Base-by-base conservation (phyloP, 2,888 invertebrate species). In the Theretra japonica region DNA sequence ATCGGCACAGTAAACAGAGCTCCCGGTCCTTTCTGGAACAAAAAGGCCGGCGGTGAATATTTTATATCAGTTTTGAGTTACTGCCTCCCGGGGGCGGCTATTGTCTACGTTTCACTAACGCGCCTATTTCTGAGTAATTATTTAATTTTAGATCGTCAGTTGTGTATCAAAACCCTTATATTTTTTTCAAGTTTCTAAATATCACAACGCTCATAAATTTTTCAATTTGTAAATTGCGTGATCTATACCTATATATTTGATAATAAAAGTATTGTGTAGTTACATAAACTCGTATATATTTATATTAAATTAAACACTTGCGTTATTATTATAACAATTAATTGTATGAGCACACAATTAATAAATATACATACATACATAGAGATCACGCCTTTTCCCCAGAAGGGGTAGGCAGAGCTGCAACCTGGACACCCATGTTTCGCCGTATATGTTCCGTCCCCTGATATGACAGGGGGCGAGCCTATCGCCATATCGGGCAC, bases 41-140 rank as follows among this genome's bases (percentile, higher is more conserved):
- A 80, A 81, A 78, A 76, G 72, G 77, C 72, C 73, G 70, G 73
- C 75, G 71, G 75, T 81, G 78, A 81, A 80, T 81, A 77, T 79
- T 81, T 81, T 74, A 80, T 77, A 75, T 68, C 76, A 80, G 80
- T 81, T 80, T 76, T 76, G 60, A 53, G 57, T 69, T 72, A 68
- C 72, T 70, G 70, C 48, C 65, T 70, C 69, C 57, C 58, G n/a
- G 30, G 69, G 58, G 25, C 41, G 58, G 69, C 57, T 41, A 33
- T 58, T 70, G 58, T 70, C 69, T 70, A 17, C 69, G n/a, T 41
- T 57, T 69, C 15, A 50, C 48, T 7, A 48, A 65, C 65, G 41
- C 48, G 68, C 59, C 50, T 59, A 68, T 57, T 53, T 56, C 30
- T 8, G 58, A 71, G 7, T 72, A 72, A 33, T 65, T 65, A 65